A percentile compares a stretch with the other conserved stretches of the same genome.
Evolutionary conservation across 1,140 invertebrate species (phyloP).

Genomic region (Nomia melanderi): DNA sequence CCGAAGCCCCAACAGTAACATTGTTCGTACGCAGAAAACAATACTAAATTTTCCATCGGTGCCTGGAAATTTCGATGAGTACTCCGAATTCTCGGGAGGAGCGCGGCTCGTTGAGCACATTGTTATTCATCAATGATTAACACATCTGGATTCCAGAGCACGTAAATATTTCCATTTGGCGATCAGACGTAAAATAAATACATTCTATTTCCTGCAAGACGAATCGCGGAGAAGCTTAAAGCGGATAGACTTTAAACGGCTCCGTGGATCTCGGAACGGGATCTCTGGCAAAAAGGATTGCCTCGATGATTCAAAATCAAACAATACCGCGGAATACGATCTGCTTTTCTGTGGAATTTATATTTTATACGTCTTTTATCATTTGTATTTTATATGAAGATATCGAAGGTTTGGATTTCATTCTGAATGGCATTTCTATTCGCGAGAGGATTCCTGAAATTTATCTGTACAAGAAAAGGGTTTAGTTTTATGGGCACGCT

Average conservation of each 20-base stretch:
- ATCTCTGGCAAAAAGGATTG: no score
- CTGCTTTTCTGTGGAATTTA: background rate
- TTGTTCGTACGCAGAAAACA: no score
- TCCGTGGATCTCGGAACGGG: no score
- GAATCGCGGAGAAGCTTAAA: slow-evolving; percentile 28
- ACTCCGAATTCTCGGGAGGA: background rate
- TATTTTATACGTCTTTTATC: no score
- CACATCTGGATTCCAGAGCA: slow-evolving; percentile 36
- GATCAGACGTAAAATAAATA: slow-evolving; percentile 42
- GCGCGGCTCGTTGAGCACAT: background rate
- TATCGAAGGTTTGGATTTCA: no score
- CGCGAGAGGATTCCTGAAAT: no score
- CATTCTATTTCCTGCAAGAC: slow-evolving; percentile 27
- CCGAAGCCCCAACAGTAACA: no score
- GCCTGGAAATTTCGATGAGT: slow-evolving; percentile 1
- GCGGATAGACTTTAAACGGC: background rate
- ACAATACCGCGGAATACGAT: background rate
- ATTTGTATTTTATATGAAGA: no score
- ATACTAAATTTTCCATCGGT: background rate
- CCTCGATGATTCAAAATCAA: background rate
- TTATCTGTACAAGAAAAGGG: no score
- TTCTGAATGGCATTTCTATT: no score
- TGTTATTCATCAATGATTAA: slow-evolving; percentile 40
- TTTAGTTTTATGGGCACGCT: no score
- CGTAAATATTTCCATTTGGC: slow-evolving; percentile 39